Evolutionary conservation across 2,113 vertebrate species (phyloP).

Genomic region (Vombatus ursinus): DNA sequence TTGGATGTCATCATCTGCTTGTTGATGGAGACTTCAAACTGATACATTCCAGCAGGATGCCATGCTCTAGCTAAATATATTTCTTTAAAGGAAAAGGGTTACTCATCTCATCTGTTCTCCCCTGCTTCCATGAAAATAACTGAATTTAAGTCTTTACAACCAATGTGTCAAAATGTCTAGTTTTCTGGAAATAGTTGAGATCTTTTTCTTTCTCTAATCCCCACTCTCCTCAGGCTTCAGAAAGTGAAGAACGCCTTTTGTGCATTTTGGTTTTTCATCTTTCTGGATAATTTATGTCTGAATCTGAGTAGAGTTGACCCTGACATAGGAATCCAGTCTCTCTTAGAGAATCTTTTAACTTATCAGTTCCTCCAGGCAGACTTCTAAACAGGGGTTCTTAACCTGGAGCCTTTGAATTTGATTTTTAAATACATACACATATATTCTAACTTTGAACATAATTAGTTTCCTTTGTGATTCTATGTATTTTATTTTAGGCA

Average conservation of each 20-base stretch:
- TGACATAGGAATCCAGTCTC: neutral
- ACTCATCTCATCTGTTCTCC: constrained; percentile 31
- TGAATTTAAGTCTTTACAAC: constrained; percentile 49
- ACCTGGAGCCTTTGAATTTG: neutral
- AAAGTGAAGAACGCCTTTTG: neutral
- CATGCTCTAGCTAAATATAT: constrained; percentile 45
- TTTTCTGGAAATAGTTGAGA: neutral
- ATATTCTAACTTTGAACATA: neutral
- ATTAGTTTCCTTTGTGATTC: neutral
- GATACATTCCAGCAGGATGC: constrained; percentile 67
- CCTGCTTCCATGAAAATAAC: constrained; percentile 2
- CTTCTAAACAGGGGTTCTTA: neutral
- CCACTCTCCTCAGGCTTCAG: neutral
- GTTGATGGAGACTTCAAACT: constrained; percentile 68
- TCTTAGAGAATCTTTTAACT: neutral
- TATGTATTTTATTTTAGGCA: neutral
- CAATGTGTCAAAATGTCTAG: neutral
- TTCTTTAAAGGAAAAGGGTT: constrained; percentile 44
- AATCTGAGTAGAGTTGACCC: neutral
- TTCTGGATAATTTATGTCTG: neutral
- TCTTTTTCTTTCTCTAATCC: neutral
- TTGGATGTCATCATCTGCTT: constrained; percentile 58
- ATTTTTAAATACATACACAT: neutral
- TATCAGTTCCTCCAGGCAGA: neutral
- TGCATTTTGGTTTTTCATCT: neutral